Conservation (phyloP, 2,888 invertebrate species). For the Apomyelois bistriatella region DNA sequence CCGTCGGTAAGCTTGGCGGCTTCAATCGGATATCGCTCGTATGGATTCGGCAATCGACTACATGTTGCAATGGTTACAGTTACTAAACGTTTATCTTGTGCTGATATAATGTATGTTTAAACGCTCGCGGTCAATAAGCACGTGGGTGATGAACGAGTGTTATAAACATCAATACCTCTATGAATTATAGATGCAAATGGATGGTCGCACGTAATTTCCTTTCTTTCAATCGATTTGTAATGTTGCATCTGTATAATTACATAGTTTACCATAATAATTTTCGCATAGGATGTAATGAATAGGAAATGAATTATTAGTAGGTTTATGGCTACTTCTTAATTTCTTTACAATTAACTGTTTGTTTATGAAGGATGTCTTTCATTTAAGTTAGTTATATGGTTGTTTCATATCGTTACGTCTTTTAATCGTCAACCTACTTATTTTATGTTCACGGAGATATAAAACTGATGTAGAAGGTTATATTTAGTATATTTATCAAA, state of each 20-base stretch:
- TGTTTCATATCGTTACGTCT: no score
- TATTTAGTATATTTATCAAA: no score
- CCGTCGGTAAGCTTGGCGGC: constrained; percentile 34
- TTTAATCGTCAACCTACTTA: neutral
- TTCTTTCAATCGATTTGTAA: neutral
- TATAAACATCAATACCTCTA: constrained; percentile 22
- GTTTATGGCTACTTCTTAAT: neutral
- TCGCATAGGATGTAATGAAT: neutral
- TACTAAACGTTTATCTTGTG: constrained; percentile 53
- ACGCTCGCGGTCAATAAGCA: constrained; percentile 34
- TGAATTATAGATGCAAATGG: constrained; percentile 12
- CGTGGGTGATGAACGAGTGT: constrained; percentile 18
- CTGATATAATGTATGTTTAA: constrained; percentile 47
- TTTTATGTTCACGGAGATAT: no score
- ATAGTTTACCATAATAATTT: neutral
- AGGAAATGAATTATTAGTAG: neutral
- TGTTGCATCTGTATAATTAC: neutral
- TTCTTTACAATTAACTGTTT: neutral
- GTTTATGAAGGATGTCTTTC: neutral
- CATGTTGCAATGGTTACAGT: constrained; percentile 69
- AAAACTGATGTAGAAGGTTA: no score
- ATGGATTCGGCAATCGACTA: constrained; percentile 33
- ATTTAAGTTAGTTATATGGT: no score
- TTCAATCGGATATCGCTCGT: constrained; percentile 41
- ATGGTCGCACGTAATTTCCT: neutral